phyloP scores from a whole-genome alignment of 2,113 vertebrate genomes.

The Eira barbara region DNA sequence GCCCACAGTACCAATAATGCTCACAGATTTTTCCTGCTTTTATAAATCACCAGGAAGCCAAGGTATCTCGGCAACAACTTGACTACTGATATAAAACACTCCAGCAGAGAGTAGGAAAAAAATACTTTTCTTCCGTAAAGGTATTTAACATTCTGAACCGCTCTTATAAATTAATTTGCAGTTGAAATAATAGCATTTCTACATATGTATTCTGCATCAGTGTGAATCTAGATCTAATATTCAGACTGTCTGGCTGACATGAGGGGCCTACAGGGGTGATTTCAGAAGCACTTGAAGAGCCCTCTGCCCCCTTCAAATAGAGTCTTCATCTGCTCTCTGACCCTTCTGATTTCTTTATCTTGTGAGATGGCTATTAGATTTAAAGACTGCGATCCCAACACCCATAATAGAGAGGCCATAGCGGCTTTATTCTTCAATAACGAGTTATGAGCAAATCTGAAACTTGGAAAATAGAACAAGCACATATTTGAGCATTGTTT shows the following conservation, averaged over 20 bases:
- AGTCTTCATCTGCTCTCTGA: not conserved
- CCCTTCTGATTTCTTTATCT: not conserved
- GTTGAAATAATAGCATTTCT: slow-evolving; percentile 77
- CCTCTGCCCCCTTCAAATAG: not conserved
- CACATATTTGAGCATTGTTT: slow-evolving; percentile 6
- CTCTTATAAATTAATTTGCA: slow-evolving; percentile 84
- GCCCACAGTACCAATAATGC: slow-evolving; percentile 70
- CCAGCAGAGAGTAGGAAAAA: slow-evolving; percentile 76
- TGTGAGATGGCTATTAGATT: not conserved
- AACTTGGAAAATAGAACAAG: not conserved
- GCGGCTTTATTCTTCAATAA: slow-evolving; percentile 31
- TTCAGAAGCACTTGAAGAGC: not conserved
- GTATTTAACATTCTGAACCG: slow-evolving; percentile 82
- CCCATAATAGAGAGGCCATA: not conserved
- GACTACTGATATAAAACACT: slow-evolving; percentile 82
- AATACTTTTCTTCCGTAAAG: slow-evolving; percentile 78
- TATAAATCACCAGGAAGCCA: slow-evolving; percentile 81
- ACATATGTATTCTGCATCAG: slow-evolving; percentile 76
- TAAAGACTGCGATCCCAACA: not conserved
- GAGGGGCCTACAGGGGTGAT: not conserved
- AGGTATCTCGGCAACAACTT: slow-evolving; percentile 85
- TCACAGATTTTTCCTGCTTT: slow-evolving; percentile 78
- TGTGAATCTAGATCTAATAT: slow-evolving; percentile 58
- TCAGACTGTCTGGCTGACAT: slow-evolving; percentile 57
- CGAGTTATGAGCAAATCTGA: not conserved